phyloP scores from a whole-genome alignment of 2,888 invertebrate genomes.

The Cryptops parisi region DNA sequence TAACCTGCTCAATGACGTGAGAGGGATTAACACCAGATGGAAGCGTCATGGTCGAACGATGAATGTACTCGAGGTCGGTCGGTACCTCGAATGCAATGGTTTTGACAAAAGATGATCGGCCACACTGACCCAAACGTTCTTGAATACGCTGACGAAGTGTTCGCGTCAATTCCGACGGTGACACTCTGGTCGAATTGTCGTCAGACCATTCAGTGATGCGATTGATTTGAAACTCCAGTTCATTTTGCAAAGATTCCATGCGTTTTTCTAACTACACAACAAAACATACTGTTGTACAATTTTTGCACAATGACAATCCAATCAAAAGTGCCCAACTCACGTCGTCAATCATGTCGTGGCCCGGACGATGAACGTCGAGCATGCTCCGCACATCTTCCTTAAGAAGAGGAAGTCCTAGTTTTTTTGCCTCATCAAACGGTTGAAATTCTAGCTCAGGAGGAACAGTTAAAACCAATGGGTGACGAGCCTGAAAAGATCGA shows the following conservation, averaged over 20 bases:
- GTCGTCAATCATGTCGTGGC: not conserved
- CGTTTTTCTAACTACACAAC: not conserved
- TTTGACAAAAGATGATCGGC: not conserved
- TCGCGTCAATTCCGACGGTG: not conserved
- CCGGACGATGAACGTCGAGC: not conserved
- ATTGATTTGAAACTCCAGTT: not conserved
- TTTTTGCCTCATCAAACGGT: not conserved
- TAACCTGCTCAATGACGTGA: not conserved
- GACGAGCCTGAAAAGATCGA: no score
- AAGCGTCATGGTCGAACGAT: not conserved
- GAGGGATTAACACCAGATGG: not conserved
- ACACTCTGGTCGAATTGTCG: not conserved
- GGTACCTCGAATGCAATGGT: not conserved
- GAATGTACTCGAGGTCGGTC: not conserved
- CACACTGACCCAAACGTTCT: not conserved
- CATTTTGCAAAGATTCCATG: not conserved
- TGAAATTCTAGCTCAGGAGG: not conserved
- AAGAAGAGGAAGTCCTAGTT: not conserved
- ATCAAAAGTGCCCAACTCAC: no score
- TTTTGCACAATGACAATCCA: no score
- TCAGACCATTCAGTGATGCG: not conserved
- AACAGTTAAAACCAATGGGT: no score
- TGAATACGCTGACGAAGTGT: not conserved
- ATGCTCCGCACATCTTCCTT: not conserved
- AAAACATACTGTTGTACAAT: no score